phyloP scores from a whole-genome alignment of 2,888 invertebrate species.

The Chirona hameri region DNA sequence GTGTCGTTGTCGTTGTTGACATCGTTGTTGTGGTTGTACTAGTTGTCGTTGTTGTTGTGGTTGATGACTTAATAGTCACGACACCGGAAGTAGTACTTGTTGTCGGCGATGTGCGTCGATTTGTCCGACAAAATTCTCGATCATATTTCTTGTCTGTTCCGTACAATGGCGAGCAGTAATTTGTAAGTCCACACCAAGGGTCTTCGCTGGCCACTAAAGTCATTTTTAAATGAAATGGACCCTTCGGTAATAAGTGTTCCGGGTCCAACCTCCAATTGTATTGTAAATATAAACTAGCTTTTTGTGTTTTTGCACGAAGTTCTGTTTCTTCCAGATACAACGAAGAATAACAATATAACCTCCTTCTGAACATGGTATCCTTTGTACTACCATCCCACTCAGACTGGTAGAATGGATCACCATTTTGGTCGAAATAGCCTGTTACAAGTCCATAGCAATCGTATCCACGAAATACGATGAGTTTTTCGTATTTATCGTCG shows the following conservation, averaged over 20 bases:
- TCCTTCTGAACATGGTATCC: background rate
- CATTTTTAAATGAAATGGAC: background rate
- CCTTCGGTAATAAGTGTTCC: background rate
- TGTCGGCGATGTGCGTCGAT: background rate
- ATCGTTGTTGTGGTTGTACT: background rate
- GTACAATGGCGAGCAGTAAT: background rate
- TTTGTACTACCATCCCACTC: background rate
- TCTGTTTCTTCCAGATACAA: slow-evolving; percentile 1
- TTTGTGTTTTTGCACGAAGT: background rate
- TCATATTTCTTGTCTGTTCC: background rate
- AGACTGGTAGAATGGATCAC: background rate
- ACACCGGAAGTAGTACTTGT: background rate
- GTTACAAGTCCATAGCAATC: background rate
- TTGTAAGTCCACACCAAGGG: background rate
- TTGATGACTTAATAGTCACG: background rate
- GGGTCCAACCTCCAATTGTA: background rate
- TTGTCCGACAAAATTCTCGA: background rate
- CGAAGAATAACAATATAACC: background rate
- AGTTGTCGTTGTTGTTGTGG: background rate
- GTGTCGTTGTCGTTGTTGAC: background rate
- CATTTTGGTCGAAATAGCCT: background rate
- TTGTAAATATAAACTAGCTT: background rate
- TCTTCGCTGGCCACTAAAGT: background rate
- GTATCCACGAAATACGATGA: background rate
- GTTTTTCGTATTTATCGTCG: background rate